Percentiles rank a stretch among this genome's conserved stretches.
These are phyloP conservation scores for Oxyruncus cristatus DNA, from an alignment of 2,113 vertebrate species.

Conservation along the genomic window DNA sequence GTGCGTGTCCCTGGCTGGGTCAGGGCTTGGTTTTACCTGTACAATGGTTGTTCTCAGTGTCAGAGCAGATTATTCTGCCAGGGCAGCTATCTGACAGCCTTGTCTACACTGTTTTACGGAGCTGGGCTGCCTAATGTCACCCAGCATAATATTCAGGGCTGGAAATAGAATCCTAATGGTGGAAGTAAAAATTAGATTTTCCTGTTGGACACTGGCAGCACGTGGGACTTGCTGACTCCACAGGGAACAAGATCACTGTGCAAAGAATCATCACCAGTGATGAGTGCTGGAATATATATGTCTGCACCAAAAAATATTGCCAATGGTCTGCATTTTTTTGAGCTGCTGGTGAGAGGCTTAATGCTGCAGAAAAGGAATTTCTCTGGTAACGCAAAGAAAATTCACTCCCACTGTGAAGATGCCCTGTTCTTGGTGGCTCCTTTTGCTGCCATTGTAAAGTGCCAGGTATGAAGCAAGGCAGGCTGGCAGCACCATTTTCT, in stretches of 20 bases:
- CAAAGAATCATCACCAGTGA: neutral
- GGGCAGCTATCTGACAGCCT: neutral
- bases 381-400: neutral
- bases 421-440: neutral
- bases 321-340: neutral
- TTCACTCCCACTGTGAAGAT: neutral
- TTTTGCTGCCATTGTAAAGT: neutral
- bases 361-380: neutral
- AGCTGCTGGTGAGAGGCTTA: neutral
- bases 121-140: neutral
- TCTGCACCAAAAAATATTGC: neutral
- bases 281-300: neutral
- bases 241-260: neutral
- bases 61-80: neutral
- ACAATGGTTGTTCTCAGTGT: neutral
- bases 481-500: neutral
- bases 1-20: neutral
- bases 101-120: neutral
- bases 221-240: neutral
- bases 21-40: neutral
- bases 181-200: conserved; percentile 40
- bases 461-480: neutral
- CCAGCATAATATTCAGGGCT: neutral
- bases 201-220: neutral
- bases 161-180: conserved; percentile 2